Percentiles rank a stretch among this genome's conserved stretches.
Conservation (phyloP, 1,140 invertebrate genomes). For the Leptoteleia sp. region DNA sequence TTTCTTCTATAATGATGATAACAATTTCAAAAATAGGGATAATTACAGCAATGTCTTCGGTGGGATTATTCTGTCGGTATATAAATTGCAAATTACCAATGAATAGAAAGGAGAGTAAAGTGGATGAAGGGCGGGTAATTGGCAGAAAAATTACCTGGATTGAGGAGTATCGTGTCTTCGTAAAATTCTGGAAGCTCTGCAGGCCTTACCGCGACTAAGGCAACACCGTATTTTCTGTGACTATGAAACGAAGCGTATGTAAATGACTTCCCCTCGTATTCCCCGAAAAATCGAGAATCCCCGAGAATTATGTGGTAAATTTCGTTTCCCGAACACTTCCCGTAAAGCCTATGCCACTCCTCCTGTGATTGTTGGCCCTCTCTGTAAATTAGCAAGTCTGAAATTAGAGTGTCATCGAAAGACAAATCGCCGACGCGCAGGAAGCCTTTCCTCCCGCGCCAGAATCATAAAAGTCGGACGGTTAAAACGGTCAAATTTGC, state of each 20-base stretch:
- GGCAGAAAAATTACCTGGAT: conserved; percentile 84
- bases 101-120: not conserved
- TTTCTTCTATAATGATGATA: no score
- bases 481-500: no score
- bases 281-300: conserved; percentile 97
- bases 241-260: conserved; percentile 99
- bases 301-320: conserved; percentile 98
- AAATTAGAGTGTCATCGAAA: conserved; percentile 11
- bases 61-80: no score
- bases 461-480: not conserved
- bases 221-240: conserved; percentile 98
- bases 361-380: conserved; percentile 98
- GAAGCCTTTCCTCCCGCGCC: not conserved
- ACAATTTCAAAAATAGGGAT: no score
- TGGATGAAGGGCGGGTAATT: no score
- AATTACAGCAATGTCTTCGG: no score
- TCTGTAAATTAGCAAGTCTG: conserved; percentile 81
- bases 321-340: conserved; percentile 98
- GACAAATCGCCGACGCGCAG: conserved; percentile 6
- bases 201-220: conserved; percentile 95
- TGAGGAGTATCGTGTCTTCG: conserved; percentile 96
- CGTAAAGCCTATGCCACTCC: conserved; percentile 98
- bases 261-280: conserved; percentile 99
- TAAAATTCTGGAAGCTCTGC: conserved; percentile 96
- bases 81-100: conserved; percentile 28